Evolutionary conservation across 1,140 invertebrate genomes (phyloP).

Genomic region (Theocolax elegans): DNA sequence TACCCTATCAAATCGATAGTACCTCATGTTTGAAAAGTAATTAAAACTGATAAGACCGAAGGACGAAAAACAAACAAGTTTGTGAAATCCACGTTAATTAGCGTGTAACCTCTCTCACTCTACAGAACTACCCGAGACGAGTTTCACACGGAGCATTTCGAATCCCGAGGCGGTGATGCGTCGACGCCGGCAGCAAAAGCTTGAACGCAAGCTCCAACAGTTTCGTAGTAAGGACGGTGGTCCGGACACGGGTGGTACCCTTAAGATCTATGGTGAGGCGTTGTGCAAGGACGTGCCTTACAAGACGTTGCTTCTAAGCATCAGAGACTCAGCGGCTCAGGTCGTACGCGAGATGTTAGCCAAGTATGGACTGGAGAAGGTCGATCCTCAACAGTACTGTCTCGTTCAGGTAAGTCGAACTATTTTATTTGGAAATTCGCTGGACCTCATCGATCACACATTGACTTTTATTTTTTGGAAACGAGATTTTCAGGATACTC

Average conservation of each 20-base stretch:
- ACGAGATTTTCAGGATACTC: no score
- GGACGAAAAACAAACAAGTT: no score
- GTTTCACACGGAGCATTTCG: slow-evolving; percentile 97
- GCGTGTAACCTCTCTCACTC: no score
- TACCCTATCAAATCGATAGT: no score
- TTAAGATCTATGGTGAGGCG: slow-evolving; percentile 98
- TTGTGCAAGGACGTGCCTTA: slow-evolving; percentile 97
- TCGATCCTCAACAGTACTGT: slow-evolving; percentile 91
- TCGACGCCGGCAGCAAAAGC: slow-evolving; percentile 93
- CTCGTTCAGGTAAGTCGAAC: slow-evolving; percentile 87
- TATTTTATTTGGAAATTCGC: no score
- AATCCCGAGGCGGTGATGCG: slow-evolving; percentile 99
- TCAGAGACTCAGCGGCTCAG: slow-evolving; percentile 89
- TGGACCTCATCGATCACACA: no score
- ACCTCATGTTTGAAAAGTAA: no score
- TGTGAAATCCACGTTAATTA: no score
- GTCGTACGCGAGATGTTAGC: slow-evolving; percentile 97
- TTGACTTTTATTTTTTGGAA: no score
- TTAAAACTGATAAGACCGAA: no score
- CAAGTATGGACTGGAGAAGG: slow-evolving; percentile 93
- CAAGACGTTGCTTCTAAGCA: slow-evolving; percentile 95
- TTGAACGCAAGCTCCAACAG: slow-evolving; percentile 96
- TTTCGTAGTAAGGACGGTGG: slow-evolving; percentile 94
- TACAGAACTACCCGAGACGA: slow-evolving; percentile 94
- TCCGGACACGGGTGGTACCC: slow-evolving; percentile 92